Base-by-base conservation (phyloP, 2,888 invertebrate species). In the Peribatodes rhomboidaria region DNA sequence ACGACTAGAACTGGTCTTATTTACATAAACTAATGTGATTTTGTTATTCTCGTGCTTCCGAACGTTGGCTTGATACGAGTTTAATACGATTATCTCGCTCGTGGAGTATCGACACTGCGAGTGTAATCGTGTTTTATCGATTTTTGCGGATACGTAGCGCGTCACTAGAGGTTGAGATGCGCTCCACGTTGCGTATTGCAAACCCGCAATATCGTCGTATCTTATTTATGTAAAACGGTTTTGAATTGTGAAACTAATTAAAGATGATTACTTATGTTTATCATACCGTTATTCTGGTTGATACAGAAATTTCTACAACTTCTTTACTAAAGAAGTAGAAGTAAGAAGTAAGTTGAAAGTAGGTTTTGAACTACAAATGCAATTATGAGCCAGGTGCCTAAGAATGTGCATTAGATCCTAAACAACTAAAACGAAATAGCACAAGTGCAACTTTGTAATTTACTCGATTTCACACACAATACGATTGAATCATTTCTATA, bases 21-120 rank as follows among this genome's bases (percentile, higher is more conserved):
- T 78, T 73, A 67, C 78, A 79, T 79, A 75, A 65, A 71, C 67
- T 72, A 71, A 79, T 78, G 75, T 77, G 76, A 75, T 75, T 76
- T 72, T 65, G 71, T 75, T 71, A 67, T 67, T 50, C 67, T 69
- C 61, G 63, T 67, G 52, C 62, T 59, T 58, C 61, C 64, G 65
- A 67, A 69, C 69, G 69, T 72, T 67, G 58, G 69, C 69, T 72
- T 70, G 46, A 72, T 73, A 67, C 47, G 57, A 64, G 22, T 69
- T 72, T 75, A 73, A 74, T 75, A 68, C 76, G 76, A 78, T 78
- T 76, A 77, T 67, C 69, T 62, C 55, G 57, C 54, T 59, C 60
- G 56, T 58, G 58, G 61, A 58, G 64, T 46, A 60, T 58, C 68
- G 62, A 62, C 60, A 69, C 65, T 67, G 69, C 59, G 62, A 65